These are phyloP conservation scores for Furcifer pardalis DNA, from an alignment of 2,797 vertebrate genomes.

Conservation along the genomic window DNA sequence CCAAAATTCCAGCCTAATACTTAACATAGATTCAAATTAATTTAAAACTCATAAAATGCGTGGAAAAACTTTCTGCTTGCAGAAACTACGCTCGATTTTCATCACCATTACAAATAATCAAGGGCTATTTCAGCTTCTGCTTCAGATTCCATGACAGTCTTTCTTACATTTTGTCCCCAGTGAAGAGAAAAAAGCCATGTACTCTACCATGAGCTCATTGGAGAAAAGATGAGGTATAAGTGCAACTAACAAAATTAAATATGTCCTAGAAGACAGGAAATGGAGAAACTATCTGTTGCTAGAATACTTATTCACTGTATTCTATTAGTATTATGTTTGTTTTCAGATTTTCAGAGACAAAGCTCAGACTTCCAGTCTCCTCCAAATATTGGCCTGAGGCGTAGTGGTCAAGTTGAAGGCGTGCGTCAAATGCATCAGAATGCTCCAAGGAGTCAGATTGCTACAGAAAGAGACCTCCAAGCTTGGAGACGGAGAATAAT, in stretches of 20 bases:
- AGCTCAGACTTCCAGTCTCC: slow-evolving; percentile 90
- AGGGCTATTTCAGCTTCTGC: background rate
- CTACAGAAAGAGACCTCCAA: slow-evolving; percentile 92
- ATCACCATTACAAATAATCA: background rate
- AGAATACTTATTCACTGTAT: background rate
- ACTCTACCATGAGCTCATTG: too few relatives aligned
- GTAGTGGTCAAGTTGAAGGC: slow-evolving; percentile 95
- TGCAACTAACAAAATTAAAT: too few relatives aligned
- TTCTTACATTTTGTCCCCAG: background rate
- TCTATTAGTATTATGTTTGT: slow-evolving; percentile 14
- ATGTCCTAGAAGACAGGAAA: background rate
- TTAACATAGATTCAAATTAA: background rate
- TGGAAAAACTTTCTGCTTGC: background rate
- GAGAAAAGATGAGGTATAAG: too few relatives aligned
- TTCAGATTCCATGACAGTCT: background rate
- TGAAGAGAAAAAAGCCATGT: background rate
- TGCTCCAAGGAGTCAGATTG: slow-evolving; percentile 94
- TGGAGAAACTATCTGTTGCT: background rate
- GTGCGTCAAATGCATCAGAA: slow-evolving; percentile 98
- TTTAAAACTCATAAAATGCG: background rate
- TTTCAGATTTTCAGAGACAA: slow-evolving; percentile 85
- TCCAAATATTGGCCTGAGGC: slow-evolving; percentile 91
- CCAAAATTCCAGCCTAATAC: background rate
- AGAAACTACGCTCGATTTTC: background rate
- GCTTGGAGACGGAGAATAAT: slow-evolving; percentile 94